Conservation (phyloP, 2,113 vertebrate species). For the Pheucticus melanocephalus region DNA sequence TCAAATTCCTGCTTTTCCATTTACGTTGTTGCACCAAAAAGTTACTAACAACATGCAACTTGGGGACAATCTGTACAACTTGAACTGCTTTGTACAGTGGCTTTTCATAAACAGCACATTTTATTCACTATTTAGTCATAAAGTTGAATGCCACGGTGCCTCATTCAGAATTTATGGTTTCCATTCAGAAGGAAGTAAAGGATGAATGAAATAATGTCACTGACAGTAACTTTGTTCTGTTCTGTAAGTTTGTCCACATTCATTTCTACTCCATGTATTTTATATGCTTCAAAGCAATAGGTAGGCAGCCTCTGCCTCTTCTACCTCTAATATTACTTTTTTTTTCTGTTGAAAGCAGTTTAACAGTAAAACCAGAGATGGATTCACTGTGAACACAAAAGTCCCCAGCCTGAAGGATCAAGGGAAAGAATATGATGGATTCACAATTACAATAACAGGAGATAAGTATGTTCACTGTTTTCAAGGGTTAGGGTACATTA, state of each 20-base stretch:
- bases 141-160: background rate
- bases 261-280: background rate
- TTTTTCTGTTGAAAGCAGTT: constrained; percentile 87
- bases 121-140: background rate
- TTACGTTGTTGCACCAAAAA: background rate
- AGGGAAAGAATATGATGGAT: constrained; percentile 93
- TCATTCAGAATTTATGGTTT: background rate
- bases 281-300: background rate
- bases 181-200: background rate
- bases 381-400: constrained; percentile 97
- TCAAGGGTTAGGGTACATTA: background rate
- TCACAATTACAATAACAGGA: constrained; percentile 96
- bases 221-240: background rate
- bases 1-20: background rate
- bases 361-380: constrained; percentile 98
- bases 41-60: background rate
- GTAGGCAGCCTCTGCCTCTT: background rate
- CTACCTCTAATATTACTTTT: background rate
- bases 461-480: constrained; percentile 82
- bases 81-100: background rate
- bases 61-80: background rate
- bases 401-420: constrained; percentile 91
- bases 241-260: background rate
- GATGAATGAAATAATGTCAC: background rate
- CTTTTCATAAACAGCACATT: background rate